A percentile compares a stretch with the other conserved stretches of the same genome.
Evolutionary conservation across 2,888 invertebrate genomes (phyloP).

Genomic region (Ophion obscuratus): DNA sequence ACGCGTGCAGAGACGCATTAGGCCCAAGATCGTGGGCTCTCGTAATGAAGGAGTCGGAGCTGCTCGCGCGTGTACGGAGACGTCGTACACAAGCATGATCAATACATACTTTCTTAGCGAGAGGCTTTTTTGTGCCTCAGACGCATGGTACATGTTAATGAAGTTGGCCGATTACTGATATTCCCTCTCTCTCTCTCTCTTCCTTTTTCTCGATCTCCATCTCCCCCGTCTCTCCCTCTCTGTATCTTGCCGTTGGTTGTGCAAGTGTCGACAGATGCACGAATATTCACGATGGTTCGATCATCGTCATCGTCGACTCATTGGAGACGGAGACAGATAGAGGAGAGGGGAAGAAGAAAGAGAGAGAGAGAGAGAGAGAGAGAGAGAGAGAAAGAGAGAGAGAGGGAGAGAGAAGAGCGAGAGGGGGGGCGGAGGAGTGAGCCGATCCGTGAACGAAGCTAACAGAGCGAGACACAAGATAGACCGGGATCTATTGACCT

Average conservation of each 20-base stretch:
- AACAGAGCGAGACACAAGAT: constrained; percentile 39
- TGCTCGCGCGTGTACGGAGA: constrained; percentile 1
- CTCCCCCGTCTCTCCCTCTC: not conserved
- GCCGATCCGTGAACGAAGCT: not conserved
- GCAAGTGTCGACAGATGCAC: constrained; percentile 61
- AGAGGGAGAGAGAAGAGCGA: constrained; percentile 21
- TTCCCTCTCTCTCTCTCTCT: constrained; percentile 7
- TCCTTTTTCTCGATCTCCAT: constrained; percentile 16
- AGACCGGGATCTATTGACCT: constrained; percentile 76
- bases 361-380: not conserved
- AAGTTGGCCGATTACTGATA: constrained; percentile 57
- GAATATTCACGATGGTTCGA: constrained; percentile 37
- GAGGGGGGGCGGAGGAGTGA: constrained; percentile 13
- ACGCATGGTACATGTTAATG: constrained; percentile 64
- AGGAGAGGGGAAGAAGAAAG: not conserved
- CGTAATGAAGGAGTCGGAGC: not conserved
- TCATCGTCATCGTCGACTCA: constrained; percentile 42
- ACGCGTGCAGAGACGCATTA: not conserved
- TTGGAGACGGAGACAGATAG: constrained; percentile 29
- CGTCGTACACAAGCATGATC: constrained; percentile 12
- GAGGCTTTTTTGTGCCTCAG: constrained; percentile 44
- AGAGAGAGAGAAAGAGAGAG: not conserved
- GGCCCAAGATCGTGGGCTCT: constrained; percentile 4
- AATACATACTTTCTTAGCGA: constrained; percentile 48
- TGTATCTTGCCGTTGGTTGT: constrained; percentile 49